Evolutionary conservation across 2,888 invertebrate genomes (phyloP), one percentile per base, ranked within the genome.

Genomic region (Dinocampus coccinellae): DNA sequence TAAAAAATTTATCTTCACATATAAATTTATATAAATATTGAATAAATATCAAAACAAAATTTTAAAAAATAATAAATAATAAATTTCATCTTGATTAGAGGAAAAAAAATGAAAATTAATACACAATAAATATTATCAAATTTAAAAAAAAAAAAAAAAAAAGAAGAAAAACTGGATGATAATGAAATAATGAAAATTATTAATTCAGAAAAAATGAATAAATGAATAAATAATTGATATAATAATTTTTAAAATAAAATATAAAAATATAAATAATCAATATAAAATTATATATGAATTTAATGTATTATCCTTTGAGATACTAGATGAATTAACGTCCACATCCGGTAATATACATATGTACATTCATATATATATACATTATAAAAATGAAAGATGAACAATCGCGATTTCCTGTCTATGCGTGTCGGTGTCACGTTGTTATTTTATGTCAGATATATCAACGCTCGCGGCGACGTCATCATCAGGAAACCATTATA

Each of bases 371-470:
- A 29, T 29, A 4, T 29, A 29, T 29, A 29, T 47, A 16, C 16
- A 47, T 47, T n/a, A 47, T 6, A 47, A 47, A 9, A n/a, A 47
- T 53, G 69, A 24, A 29, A 57, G 57, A 42, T 60, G 65, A 65
- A 47, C 60, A 64, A 66, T 73, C 60, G 68, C 71, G 71, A 74
- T 72, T 75, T 70, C 75, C 71, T 73, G 76, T 75, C 71, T 55
- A 60, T 53, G 70, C 66, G 69, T 70, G 69, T n/a, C n/a, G n/a
- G n/a, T 69, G 55, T 70, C 60, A 60, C 70, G 58, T n/a, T n/a
- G n/a, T n/a, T n/a, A n/a, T n/a, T n/a, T n/a, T n/a, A n/a, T n/a
- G n/a, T n/a, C n/a, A n/a, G n/a, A n/a, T n/a, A n/a, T n/a, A n/a
- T n/a, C n/a, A 47, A 55, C 62, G 42, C 20, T 47, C 16, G 16